Conservation (phyloP, 2,888 invertebrate species). For the Mythimna pallens region DNA sequence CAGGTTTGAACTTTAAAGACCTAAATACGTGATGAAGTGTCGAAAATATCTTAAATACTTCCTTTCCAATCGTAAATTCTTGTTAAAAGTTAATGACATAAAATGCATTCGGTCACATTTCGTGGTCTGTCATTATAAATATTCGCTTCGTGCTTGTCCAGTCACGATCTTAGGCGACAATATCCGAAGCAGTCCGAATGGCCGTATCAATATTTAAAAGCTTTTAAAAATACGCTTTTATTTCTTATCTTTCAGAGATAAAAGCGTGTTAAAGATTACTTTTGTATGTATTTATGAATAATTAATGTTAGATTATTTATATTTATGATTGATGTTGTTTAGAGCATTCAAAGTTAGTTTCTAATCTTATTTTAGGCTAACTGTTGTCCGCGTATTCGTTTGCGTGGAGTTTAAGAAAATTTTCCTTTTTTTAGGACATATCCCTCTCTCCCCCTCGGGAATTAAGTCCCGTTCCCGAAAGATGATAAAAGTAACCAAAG, state of each 20-base stretch:
- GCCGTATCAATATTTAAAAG: conserved; percentile 67
- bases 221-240: conserved; percentile 62
- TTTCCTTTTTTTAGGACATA: neutral
- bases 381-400: too few species aligned
- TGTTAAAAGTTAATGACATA: conserved; percentile 45
- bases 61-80: conserved; percentile 17
- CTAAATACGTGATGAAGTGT: neutral
- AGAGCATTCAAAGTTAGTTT: neutral
- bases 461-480: too few species aligned
- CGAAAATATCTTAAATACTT: neutral
- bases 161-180: conserved; percentile 77
- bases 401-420: too few species aligned
- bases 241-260: conserved; percentile 52
- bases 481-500: too few species aligned
- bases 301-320: conserved; percentile 3
- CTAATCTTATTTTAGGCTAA: neutral
- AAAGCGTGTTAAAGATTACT: conserved; percentile 32
- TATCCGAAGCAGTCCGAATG: conserved; percentile 53
- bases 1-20: neutral
- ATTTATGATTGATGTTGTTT: neutral
- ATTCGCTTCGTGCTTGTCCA: conserved; percentile 75
- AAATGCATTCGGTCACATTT: conserved; percentile 73
- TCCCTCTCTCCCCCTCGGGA: too few species aligned
- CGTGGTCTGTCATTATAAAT: conserved; percentile 78
- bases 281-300: conserved; percentile 32